Conservation (phyloP, 2,113 vertebrate species). For the Grantiella picta region DNA sequence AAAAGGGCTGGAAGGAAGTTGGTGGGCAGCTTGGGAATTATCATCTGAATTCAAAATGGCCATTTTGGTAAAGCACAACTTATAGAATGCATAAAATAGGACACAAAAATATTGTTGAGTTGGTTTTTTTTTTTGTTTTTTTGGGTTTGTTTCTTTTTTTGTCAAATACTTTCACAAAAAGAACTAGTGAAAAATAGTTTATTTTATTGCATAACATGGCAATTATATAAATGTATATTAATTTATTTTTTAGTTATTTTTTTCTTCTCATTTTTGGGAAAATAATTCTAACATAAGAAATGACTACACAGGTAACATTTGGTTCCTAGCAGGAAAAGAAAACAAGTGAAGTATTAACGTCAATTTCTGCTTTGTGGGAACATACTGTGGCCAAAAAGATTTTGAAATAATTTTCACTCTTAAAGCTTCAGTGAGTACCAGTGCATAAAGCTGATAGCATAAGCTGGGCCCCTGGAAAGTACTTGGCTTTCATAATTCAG, state of each 20-base stretch:
- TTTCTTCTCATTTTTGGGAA: neutral
- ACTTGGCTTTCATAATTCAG: neutral
- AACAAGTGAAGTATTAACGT: neutral
- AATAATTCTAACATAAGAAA: neutral
- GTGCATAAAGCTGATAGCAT: conserved; percentile 15
- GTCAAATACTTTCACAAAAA: neutral
- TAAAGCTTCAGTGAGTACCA: conserved; percentile 4
- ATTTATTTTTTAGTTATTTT: neutral
- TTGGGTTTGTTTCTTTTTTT: accelerated
- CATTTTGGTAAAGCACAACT: neutral
- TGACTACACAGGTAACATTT: neutral
- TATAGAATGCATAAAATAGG: neutral
- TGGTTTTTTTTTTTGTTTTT: neutral
- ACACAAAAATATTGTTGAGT: neutral
- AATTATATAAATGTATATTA: neutral
- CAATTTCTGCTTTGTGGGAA: neutral
- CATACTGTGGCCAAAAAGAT: neutral
- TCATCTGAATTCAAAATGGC: neutral
- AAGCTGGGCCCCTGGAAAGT: neutral
- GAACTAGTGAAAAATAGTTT: neutral
- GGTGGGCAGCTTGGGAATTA: accelerated
- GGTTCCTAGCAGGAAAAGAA: neutral
- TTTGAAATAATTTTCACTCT: neutral
- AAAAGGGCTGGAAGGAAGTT: neutral
- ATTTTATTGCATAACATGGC: neutral